Base-by-base conservation (phyloP, 1,140 invertebrate species). In the Lepidotrigona ventralis region DNA sequence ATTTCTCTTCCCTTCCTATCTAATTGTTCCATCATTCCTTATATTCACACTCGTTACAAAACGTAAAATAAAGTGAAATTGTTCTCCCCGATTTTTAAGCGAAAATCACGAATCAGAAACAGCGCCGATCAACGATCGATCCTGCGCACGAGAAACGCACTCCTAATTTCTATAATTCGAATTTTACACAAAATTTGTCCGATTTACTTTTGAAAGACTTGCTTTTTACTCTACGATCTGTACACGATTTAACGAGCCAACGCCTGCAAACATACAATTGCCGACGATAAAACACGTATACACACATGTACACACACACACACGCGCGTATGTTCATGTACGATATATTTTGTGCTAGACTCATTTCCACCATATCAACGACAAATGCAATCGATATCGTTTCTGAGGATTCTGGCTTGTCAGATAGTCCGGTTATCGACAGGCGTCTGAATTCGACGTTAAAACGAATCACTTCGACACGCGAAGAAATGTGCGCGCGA, bases 91-190 rank as follows among this genome's bases (percentile, higher is more conserved):
- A 2, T 12, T 1, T 69, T 3, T 15, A 17, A 66, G 21, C 15
- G 33, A 39, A 6, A 21, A 69, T 14, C 1, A 0, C 14, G 14
- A 33, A 23, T 39, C 11, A 6, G 1, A 0, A 66, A 21, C 39
- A 46, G 39, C 2, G 9, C 23, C 0, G 12, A n/a, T 8, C 39
- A 17, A 70, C n/a, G 66, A 70, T 69, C 77, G 77, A 72, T 79
- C 68, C 78, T 71, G 78, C 68, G 78, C 77, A 14, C 33, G 23
- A 73, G 15, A n/a, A 29, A 75, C 81, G 74, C 79, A 75, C 73
- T 80, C 79, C 66, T 66, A 76, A 77, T 72, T 80, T 84, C 64
- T 82, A 74, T 79, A 69, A 79, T 84, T 75, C 84, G 64, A 85
- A 79, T 83, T 63, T 76, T 80, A 70, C 79, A 72, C 21, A n/a